Evolutionary conservation across 1,140 invertebrate species (phyloP), one percentile per base, ranked within the genome.

Genomic region (Araneus ventricosus): DNA sequence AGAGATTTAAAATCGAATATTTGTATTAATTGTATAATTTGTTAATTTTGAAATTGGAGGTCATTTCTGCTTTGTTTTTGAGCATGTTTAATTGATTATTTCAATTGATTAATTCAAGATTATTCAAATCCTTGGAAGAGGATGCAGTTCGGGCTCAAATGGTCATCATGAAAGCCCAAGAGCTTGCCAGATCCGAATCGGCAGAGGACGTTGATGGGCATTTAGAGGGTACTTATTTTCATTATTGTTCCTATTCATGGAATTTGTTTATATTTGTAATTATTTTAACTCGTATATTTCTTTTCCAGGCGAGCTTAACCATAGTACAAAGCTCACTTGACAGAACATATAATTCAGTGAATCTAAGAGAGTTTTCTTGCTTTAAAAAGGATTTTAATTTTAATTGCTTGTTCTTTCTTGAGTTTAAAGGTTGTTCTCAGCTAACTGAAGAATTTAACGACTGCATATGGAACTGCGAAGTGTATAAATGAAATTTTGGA

Each of bases 81-180:
- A n/a, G n/a, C n/a, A n/a, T n/a, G n/a, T n/a, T n/a, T n/a, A n/a
- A n/a, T 27, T 27, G 24, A 57, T 57, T 24, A 5, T 4, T 20
- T 17, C 3, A 59, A 59, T 22, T 14, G 14, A 4, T 37, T 63
- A 1, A 84, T 41, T 30, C 3, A 30, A 93, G 92, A 37, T 61
- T 94, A 20, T n/a, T n/a, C n/a, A 94, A 94, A 88, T 94, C 94
- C 4, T 88, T 94, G 27, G 94, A 94, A 79, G 94, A 94, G 45
- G 94, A 94, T 86, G 88, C 94, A 14, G 24, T 88, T 7, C 82
- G 45, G 70, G 88, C 93, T 57, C 93, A 93, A 67, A 79, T 92
- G 27, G 70, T 94, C 14, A 92, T 92, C 14, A 70, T 75, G 39
- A 92, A 89, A 89, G 93, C 85, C 10, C 63, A 85, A 57, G 90